A percentile compares a stretch with the other conserved stretches of the same genome.
Conservation (phyloP, 2,797 vertebrate species). For the Phalanger gymnotis region DNA sequence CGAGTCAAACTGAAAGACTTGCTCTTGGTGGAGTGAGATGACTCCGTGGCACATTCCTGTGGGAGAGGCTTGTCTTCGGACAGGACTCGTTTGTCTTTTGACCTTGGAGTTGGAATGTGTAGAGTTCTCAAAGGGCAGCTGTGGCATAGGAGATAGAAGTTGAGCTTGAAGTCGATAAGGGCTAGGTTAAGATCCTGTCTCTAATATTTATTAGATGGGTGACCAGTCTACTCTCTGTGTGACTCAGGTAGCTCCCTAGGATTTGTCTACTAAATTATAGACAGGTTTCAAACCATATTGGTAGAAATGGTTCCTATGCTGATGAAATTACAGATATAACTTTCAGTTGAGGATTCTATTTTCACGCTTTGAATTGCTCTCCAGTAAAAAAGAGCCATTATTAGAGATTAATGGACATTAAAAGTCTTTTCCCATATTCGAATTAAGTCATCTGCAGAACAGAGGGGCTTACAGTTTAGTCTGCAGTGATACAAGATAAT, state of each 20-base stretch:
- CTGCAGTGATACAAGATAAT: not conserved
- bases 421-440: not conserved
- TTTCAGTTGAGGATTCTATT: not conserved
- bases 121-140: not conserved
- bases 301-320: not conserved
- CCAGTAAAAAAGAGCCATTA: not conserved
- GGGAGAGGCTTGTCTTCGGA: not conserved
- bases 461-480: too few species aligned
- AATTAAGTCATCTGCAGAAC: not conserved
- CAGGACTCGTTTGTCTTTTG: constrained; percentile 33
- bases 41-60: not conserved
- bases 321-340: not conserved
- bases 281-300: not conserved
- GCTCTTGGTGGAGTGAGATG: not conserved
- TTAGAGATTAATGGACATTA: constrained; percentile 1
- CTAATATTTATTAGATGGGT: not conserved
- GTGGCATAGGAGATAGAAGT: not conserved
- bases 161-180: not conserved
- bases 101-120: not conserved
- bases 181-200: not conserved
- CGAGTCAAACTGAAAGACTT: not conserved
- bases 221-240: not conserved
- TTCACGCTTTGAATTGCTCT: not conserved
- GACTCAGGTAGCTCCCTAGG: not conserved
- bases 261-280: not conserved